Base-by-base conservation (phyloP, 2,113 vertebrate genomes). In the Turnix velox region DNA sequence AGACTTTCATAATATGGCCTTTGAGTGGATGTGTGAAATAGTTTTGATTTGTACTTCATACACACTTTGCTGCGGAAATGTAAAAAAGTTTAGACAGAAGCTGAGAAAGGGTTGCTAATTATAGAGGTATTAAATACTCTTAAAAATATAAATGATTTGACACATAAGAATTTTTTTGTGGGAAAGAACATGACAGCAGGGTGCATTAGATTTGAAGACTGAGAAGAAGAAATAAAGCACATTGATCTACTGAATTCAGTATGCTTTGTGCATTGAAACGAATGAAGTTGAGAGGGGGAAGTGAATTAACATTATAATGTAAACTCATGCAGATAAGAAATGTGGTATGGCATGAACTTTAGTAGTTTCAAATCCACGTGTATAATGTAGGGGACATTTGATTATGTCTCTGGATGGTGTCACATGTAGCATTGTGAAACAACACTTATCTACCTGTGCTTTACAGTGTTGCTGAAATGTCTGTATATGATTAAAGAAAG, bases 1-100 rank as follows among this genome's bases (percentile, higher is more conserved):
- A 48, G 31, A 49, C 18, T 9, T 1, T 2, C 58, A 6, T 37
- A 16, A 8, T 46, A 1, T 9, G 27, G n/a, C 20, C 18, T n/a
- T 58, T 43, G 24, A 39, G 18, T 37, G 8, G 25, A 12, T 9
- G 6, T 57, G 33, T 33, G 46, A 52, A 58, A 3, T 48, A 49
- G 14, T 49, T 78, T 30, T 30, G 10, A 14, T 59, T 27, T 82
- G 7, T 10, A 8, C 58, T 23, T 28, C 10, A 9, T 68, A 9
- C 12, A 23, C 6, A 57, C 4, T 42, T 12, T 84, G 25, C 22
- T 62, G 9, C 77, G 22, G 31, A 59, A 74, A 39, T 57, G 12
- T 45, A 52, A 43, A 76, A 74, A 39, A 45, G 14, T 45, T 55
- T 31, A 51, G 39, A 39, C 24, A 65, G 20, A 80, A 73, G 28